phyloP scores from a whole-genome alignment of 2,888 invertebrate genomes.

The Neria commutata region DNA sequence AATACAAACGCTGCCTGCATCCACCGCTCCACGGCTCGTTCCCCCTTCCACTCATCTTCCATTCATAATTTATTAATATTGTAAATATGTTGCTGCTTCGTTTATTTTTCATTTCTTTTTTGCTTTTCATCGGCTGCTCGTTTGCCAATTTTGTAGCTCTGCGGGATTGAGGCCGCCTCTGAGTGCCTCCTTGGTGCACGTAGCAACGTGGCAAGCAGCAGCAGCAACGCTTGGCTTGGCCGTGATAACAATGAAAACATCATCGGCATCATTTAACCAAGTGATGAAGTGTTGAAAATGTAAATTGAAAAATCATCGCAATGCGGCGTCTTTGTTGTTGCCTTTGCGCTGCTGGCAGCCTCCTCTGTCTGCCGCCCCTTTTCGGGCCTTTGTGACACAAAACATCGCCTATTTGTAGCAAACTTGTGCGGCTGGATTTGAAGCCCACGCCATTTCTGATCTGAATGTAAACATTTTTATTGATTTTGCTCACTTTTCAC shows the following conservation, averaged over 20 bases:
- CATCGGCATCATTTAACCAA: conserved; percentile 2
- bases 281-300: conserved; percentile 35
- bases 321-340: neutral
- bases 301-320: conserved; percentile 19
- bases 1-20: no score
- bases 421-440: no score
- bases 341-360: neutral
- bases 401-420: no score
- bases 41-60: neutral
- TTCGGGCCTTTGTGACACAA: no score
- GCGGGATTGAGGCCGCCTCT: no score
- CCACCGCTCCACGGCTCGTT: no score
- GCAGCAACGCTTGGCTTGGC: neutral
- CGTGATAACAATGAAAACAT: conserved; percentile 1
- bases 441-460: no score
- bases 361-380: neutral
- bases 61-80: neutral
- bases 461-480: no score
- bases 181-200: no score
- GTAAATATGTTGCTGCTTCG: neutral
- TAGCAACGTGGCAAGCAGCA: neutral
- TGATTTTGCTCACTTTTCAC: no score
- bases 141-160: neutral
- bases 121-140: no score
- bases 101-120: neutral